Base-by-base conservation (phyloP, 2,113 vertebrate genomes). In the Engraulis encrasicolus region DNA sequence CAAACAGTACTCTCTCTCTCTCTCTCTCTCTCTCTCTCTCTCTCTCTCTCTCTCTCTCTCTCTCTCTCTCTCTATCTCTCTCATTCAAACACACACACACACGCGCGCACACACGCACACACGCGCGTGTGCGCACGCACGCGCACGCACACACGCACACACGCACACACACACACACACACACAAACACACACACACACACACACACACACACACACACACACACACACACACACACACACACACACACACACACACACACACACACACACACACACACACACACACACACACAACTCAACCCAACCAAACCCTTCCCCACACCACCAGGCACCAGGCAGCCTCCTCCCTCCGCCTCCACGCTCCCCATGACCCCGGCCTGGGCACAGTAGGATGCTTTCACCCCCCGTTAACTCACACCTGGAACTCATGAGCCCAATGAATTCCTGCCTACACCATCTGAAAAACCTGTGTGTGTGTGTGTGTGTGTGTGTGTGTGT, bases 371-470 rank as follows among this genome's bases (percentile, higher is more conserved):
- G 14, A 5, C 12, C 31, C 66, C 5, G 66, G 27, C 11, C 66
- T 74, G 66, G 66, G 31, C 66, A 74, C 23, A 74, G 66, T 27
- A 17, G 66, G 12, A 74, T 27, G 66, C 66, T 74, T 74, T 74
- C 23, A 74, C 27, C 66, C 66, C 66, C 66, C 6, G 27, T 74
- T 74, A 36, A 74, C 66, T 74, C 66, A 74, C 27, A 74, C 66
- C 66, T 74, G 66, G 66, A 74, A 74, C 66, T 74, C 66, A 74
- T 74, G 66, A 74, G 15, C 66, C 31, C 66, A 74, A 74, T 74
- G 66, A 74, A 74, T 74, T 74, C 23, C 27, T 74, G 27, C 23
- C 27, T n/a, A 11, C 18, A 31, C 15, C 6, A 2, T 0, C 14
- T 20, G 52, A 66, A 66, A 66, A 27, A 27, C n/a, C n/a, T n/a